Evolutionary conservation across 2,797 vertebrate species (phyloP), one percentile per base, ranked within the genome.

Genomic region (Dallia pectoralis): DNA sequence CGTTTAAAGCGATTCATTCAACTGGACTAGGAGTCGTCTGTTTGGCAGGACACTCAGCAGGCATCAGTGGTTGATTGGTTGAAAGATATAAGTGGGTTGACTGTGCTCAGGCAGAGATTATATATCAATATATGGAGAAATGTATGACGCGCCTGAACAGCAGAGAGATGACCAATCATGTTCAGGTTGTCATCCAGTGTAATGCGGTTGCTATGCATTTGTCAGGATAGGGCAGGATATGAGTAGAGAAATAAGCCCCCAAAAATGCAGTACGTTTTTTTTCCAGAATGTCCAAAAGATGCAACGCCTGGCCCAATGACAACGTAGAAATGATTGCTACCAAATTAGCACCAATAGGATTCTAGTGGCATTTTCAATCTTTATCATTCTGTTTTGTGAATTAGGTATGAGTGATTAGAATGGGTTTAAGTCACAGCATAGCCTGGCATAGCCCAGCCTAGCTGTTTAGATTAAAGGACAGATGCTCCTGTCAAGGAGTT

Each of bases 401-500:
- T 64, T 64, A 15, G 8, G 7, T 19, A 18, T 63, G 62, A 63
- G 5, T 30, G 29, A 19, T 63, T 7, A 29, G 16, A 44, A 25
- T 19, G n/a, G 27, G 66, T 29, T 67, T 48, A 22, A 77, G 64
- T 79, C 73, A 79, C 2, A 70, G 70, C 68, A 71, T 63, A 69
- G 72, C 70, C 73, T 1, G 69, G 70, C 68, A 71, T 63, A 69
- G 72, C 70, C 73, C 67, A 67, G 47, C 56, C 48, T 27, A 33
- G 36, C 79, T 79, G 77, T 79, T 69, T 56, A 49, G 75, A 81
- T 74, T 74, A 62, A 3, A 74, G 79, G 81, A 72, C 87, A 88
- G 86, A 87, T 86, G 85, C 78, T 79, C 71, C 72, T 64, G 78
- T 87, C 76, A 84, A 84, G 78, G 81, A 14, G 47, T 87, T 89